phyloP scores from a whole-genome alignment of 2,113 vertebrate genomes.

The Potamarius usumacintae region DNA sequence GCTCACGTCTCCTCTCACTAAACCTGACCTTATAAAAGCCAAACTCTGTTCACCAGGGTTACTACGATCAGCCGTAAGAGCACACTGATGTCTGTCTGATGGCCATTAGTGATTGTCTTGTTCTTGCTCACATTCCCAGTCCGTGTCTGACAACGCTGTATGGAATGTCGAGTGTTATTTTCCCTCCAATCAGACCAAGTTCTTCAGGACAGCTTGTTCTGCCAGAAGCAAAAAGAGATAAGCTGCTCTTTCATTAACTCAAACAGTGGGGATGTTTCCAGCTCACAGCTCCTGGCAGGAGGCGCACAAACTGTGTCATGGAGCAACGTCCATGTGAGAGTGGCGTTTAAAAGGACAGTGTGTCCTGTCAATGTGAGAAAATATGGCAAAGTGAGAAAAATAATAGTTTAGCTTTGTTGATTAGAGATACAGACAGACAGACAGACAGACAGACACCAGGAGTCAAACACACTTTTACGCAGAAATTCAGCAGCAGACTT shows the following conservation, averaged over 20 bases:
- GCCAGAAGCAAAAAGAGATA: constrained; percentile 33
- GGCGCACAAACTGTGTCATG: constrained; percentile 7
- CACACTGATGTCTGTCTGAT: neutral
- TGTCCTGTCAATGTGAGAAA: neutral
- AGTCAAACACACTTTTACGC: neutral
- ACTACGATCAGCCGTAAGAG: neutral
- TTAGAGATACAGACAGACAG: neutral
- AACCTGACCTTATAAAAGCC: neutral
- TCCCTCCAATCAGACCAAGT: constrained; percentile 26
- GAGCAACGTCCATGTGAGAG: neutral
- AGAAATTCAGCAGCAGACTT: neutral
- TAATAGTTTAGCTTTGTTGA: neutral
- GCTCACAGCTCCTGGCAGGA: constrained; percentile 26
- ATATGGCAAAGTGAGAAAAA: neutral
- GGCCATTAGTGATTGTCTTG: neutral
- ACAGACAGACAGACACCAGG: neutral
- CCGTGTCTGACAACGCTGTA: neutral
- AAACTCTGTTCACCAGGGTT: neutral
- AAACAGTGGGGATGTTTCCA: constrained; percentile 44
- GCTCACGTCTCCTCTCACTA: neutral
- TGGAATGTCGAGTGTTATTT: neutral
- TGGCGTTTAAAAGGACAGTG: neutral
- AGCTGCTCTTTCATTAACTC: constrained; percentile 56
- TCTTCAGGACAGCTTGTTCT: constrained; percentile 13
- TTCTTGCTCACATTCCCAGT: neutral